phyloP scores from a whole-genome alignment of 2,113 vertebrate species.

The Pseudorhombus dupliciocellatus region DNA sequence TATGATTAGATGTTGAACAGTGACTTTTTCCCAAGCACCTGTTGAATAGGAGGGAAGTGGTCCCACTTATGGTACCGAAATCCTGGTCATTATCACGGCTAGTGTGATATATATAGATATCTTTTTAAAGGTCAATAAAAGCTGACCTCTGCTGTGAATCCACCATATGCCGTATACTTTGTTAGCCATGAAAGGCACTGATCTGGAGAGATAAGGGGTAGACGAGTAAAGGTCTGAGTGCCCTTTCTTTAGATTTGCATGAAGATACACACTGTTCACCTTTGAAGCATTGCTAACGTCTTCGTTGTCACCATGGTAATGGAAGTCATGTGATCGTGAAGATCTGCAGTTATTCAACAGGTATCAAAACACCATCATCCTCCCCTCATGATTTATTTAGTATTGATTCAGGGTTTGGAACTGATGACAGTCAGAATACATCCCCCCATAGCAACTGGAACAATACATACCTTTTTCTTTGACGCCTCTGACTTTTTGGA shows the following conservation, averaged over 20 bases:
- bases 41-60: constrained; percentile 12
- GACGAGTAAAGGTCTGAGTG: not conserved
- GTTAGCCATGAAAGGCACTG: not conserved
- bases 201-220: not conserved
- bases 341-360: not conserved
- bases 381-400: not conserved
- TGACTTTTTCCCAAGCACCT: not conserved
- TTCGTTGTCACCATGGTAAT: not conserved
- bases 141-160: constrained; percentile 11
- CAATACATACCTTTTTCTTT: constrained; percentile 93
- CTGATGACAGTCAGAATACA: not conserved
- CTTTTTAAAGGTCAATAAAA: not conserved
- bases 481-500: constrained; percentile 98
- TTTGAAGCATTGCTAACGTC: not conserved
- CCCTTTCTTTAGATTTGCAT: not conserved
- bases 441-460: not conserved
- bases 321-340: not conserved
- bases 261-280: not conserved
- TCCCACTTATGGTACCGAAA: not conserved
- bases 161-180: constrained; percentile 5
- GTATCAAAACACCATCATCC: not conserved
- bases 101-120: not conserved
- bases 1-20: no score
- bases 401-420: not conserved
- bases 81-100: not conserved